A percentile compares a stretch with the other conserved stretches of the same genome.
Conservation (phyloP, 2,888 invertebrate species). For the Eucera pruinosa region DNA sequence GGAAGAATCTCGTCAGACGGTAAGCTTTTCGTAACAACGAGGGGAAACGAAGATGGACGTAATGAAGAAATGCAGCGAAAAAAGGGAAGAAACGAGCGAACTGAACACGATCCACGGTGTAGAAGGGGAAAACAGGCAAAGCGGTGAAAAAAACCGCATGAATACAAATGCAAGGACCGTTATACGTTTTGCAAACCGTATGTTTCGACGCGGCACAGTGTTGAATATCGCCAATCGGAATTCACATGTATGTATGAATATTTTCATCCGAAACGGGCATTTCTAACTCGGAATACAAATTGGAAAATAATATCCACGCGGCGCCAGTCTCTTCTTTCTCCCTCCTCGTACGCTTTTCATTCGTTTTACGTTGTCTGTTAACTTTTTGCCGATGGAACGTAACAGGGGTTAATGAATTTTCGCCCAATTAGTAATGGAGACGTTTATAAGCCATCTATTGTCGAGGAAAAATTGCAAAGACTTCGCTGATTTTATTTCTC, state of each 20-base stretch:
- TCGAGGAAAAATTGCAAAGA: too few relatives aligned
- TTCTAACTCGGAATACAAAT: not conserved
- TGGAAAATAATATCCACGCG: not conserved
- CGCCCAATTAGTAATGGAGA: too few relatives aligned
- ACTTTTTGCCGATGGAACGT: too few relatives aligned
- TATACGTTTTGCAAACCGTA: not conserved
- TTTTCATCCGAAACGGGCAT: slow-evolving; percentile 20
- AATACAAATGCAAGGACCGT: slow-evolving; percentile 25
- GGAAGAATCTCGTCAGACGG: too few relatives aligned
- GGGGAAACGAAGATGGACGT: slow-evolving; percentile 29
- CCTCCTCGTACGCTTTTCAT: too few relatives aligned
- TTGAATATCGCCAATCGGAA: slow-evolving; percentile 24
- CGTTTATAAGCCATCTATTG: too few relatives aligned
- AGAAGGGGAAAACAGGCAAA: slow-evolving; percentile 29
- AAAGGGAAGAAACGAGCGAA: slow-evolving; percentile 5
- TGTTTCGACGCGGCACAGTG: too few relatives aligned
- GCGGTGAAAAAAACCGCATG: slow-evolving; percentile 17
- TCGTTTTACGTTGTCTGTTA: too few relatives aligned
- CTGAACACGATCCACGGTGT: slow-evolving; percentile 36
- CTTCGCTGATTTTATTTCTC: too few relatives aligned
- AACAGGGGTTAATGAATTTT: too few relatives aligned
- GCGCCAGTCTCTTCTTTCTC: too few relatives aligned
- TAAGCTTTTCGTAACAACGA: slow-evolving; percentile 18
- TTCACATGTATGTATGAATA: slow-evolving; percentile 10
- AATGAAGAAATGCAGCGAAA: slow-evolving; percentile 38